Conservation (phyloP, 2,113 vertebrate genomes). For the Archilochus colubris region DNA sequence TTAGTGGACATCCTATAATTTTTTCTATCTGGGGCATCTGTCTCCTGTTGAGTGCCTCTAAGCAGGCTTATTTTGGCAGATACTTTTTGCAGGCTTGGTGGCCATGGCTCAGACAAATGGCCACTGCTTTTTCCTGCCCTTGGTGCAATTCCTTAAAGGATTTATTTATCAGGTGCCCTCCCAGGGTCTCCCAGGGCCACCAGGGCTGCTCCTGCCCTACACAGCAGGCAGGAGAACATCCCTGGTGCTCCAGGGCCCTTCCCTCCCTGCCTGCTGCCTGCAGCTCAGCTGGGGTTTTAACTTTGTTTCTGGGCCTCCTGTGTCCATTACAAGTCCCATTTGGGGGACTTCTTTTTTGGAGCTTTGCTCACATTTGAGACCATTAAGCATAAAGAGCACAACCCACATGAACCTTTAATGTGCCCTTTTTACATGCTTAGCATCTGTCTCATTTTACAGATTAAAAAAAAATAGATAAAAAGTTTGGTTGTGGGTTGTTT, state of each 20-base stretch:
- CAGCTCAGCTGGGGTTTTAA: not conserved
- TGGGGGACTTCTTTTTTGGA: not conserved
- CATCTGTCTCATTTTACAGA: not conserved
- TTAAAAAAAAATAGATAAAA: too few species aligned
- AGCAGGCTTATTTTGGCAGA: not conserved
- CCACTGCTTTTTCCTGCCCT: not conserved
- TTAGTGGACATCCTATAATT: not conserved
- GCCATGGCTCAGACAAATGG: fast-evolving
- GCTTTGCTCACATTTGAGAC: not conserved
- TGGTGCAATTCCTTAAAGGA: not conserved
- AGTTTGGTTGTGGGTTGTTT: too few species aligned
- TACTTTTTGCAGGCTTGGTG: not conserved
- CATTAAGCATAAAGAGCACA: not conserved
- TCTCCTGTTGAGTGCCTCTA: not conserved
- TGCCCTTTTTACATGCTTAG: not conserved
- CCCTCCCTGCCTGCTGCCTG: not conserved
- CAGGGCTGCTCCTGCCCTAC: not conserved
- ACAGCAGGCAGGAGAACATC: not conserved
- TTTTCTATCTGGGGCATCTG: fast-evolving
- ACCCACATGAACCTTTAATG: not conserved
- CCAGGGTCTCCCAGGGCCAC: not conserved
- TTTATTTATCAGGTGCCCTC: not conserved
- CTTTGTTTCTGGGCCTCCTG: not conserved
- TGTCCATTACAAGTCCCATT: not conserved
- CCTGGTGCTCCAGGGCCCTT: too few species aligned